These are phyloP conservation scores for Dinothrombium tinctorium DNA, from an alignment of 1,140 invertebrate species.

Conservation along the genomic window DNA sequence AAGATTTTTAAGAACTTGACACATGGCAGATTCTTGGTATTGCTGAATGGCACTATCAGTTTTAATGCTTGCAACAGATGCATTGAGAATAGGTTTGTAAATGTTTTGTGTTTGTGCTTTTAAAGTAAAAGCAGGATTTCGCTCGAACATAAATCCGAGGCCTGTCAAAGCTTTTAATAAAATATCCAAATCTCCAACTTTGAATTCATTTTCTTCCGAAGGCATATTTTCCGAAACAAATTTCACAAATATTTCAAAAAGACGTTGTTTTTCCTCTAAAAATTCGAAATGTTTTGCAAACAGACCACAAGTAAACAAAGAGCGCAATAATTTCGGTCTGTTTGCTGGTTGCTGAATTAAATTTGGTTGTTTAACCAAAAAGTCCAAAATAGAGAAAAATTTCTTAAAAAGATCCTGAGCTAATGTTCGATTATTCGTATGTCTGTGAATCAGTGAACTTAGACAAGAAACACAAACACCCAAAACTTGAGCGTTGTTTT, in stretches of 20 bases:
- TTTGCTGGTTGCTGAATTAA: conserved; percentile 30
- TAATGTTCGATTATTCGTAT: conserved; percentile 79
- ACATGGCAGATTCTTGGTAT: conserved; percentile 29
- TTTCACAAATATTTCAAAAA: conserved; percentile 65
- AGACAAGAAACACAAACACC: conserved; percentile 58
- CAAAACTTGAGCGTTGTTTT: conserved; percentile 43
- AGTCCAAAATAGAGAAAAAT: conserved; percentile 15
- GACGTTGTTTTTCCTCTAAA: conserved; percentile 56
- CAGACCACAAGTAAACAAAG: conserved; percentile 84
- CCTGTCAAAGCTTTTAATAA: conserved; percentile 31
- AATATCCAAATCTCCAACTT: conserved; percentile 37
- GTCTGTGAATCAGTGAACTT: conserved; percentile 81
- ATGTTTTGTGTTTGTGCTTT: conserved; percentile 57
- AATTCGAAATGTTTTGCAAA: conserved; percentile 88
- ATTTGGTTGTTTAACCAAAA: conserved; percentile 21
- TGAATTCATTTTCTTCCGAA: background rate
- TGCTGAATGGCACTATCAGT: background rate
- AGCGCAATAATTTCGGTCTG: conserved; percentile 52
- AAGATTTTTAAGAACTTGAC: conserved; percentile 76
- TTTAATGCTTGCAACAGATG: background rate
- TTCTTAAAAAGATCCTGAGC: conserved; percentile 70
- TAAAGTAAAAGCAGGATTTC: conserved; percentile 86
- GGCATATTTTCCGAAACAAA: conserved; percentile 32
- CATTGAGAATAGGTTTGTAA: conserved; percentile 50
- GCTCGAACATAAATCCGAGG: conserved; percentile 69